Evolutionary conservation across 2,888 invertebrate species (phyloP).

Genomic region (Drosophila affinis): DNA sequence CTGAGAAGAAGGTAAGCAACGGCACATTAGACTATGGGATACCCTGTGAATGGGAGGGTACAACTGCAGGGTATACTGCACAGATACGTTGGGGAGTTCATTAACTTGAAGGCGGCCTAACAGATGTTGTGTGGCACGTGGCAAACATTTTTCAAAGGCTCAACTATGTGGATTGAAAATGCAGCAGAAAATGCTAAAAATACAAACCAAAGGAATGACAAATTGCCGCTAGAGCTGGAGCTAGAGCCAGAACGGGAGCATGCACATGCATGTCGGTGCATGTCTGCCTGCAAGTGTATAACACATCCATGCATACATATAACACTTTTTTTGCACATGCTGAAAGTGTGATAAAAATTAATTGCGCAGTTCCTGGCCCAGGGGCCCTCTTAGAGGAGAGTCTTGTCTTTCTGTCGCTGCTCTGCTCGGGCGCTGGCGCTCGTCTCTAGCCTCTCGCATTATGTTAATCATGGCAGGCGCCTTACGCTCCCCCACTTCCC

Average conservation of each 20-base stretch:
- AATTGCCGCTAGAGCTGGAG: slow-evolving; percentile 56
- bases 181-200: slow-evolving; percentile 50
- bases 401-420: slow-evolving; percentile 22
- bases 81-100: slow-evolving; percentile 53
- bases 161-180: slow-evolving; percentile 40
- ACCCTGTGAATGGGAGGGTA: no score
- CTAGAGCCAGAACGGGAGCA: slow-evolving; percentile 9
- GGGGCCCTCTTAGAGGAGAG: not conserved
- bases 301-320: slow-evolving; percentile 9
- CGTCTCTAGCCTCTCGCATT: slow-evolving; percentile 44
- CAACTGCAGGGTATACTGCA: not conserved
- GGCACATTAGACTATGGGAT: no score
- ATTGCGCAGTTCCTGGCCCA: slow-evolving; percentile 76
- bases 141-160: slow-evolving; percentile 67
- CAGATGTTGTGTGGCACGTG: slow-evolving; percentile 60
- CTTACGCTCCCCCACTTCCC: slow-evolving; percentile 16
- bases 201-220: slow-evolving; percentile 65
- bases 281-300: slow-evolving; percentile 13
- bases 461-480: slow-evolving; percentile 69
- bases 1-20: slow-evolving; percentile 57
- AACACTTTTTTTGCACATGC: slow-evolving; percentile 65
- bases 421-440: slow-evolving; percentile 10
- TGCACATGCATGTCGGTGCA: slow-evolving; percentile 43
- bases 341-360: slow-evolving; percentile 82
- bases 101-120: slow-evolving; percentile 45